Percentiles rank a stretch among this genome's conserved stretches.
Conservation (phyloP, 2,113 vertebrate genomes). For the Dasyornis broadbenti region DNA sequence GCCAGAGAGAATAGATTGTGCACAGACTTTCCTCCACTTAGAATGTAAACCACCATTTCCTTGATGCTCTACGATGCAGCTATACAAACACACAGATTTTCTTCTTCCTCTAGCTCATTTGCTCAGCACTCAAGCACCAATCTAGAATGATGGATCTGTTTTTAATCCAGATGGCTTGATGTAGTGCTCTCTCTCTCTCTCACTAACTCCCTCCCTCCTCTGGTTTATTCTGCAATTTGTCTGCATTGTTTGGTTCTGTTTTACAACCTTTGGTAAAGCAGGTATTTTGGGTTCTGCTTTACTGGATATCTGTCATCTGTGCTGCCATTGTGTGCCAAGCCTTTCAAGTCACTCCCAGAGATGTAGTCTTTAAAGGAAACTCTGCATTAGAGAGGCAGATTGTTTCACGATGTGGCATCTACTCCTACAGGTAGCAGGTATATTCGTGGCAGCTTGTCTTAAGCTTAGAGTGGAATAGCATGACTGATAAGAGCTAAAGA, state of each 20-base stretch:
- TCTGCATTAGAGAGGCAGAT: not conserved
- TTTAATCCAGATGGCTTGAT: slow-evolving; percentile 43
- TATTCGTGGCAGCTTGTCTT: slow-evolving; percentile 12
- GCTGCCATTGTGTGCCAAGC: not conserved
- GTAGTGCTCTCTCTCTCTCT: not conserved
- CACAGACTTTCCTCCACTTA: not conserved
- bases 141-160: slow-evolving; percentile 47
- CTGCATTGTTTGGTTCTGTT: not conserved
- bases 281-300: not conserved
- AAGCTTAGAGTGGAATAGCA: not conserved
- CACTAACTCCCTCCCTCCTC: not conserved
- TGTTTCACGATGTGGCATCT: slow-evolving; percentile 38
- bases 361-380: slow-evolving; percentile 31
- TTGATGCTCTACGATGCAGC: not conserved
- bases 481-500: not conserved
- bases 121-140: slow-evolving; percentile 3
- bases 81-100: slow-evolving; percentile 37
- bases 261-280: slow-evolving; percentile 30
- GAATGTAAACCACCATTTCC: slow-evolving; percentile 7
- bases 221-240: not conserved
- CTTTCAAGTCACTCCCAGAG: slow-evolving; percentile 32
- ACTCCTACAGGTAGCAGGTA: slow-evolving; percentile 27
- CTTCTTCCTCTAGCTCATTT: slow-evolving; percentile 34
- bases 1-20: slow-evolving; percentile 6
- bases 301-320: not conserved